phyloP scores from a whole-genome alignment of 2,888 invertebrate genomes.

The Pteria penguin region DNA sequence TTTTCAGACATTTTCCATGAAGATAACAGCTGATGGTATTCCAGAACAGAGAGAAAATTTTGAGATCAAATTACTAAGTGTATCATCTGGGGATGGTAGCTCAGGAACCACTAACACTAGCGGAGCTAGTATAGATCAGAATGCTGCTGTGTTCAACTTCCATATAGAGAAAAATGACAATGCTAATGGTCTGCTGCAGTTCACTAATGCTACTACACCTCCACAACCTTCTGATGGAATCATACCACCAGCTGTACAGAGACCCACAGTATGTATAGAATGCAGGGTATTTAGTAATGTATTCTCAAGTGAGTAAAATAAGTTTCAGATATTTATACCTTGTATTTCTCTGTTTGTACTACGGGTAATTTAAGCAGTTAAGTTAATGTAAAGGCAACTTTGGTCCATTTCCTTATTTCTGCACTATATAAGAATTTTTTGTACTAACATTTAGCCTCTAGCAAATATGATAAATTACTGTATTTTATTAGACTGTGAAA shows the following conservation, averaged over 20 bases:
- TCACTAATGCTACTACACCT: conserved; percentile 56
- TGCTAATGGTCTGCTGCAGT: conserved; percentile 77
- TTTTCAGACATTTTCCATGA: conserved; percentile 65
- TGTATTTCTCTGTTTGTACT: too few relatives aligned
- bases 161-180: conserved; percentile 73
- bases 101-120: conserved; percentile 75
- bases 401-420: too few relatives aligned
- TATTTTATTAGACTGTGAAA: too few relatives aligned
- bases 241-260: conserved; percentile 57
- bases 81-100: conserved; percentile 65
- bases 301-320: too few relatives aligned
- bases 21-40: conserved; percentile 68
- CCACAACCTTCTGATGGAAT: conserved; percentile 61
- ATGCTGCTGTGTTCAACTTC: conserved; percentile 51
- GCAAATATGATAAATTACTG: too few relatives aligned
- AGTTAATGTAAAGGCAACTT: too few relatives aligned
- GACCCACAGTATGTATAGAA: too few relatives aligned
- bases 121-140: conserved; percentile 75
- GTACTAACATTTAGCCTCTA: too few relatives aligned
- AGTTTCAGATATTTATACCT: too few relatives aligned
- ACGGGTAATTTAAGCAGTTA: too few relatives aligned
- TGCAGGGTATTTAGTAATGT: too few relatives aligned
- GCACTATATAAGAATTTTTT: too few relatives aligned
- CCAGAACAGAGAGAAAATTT: conserved; percentile 74
- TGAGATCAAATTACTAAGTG: conserved; percentile 64